Evolutionary conservation across 1,140 invertebrate genomes (phyloP).

Genomic region (Cydia fagiglandana): DNA sequence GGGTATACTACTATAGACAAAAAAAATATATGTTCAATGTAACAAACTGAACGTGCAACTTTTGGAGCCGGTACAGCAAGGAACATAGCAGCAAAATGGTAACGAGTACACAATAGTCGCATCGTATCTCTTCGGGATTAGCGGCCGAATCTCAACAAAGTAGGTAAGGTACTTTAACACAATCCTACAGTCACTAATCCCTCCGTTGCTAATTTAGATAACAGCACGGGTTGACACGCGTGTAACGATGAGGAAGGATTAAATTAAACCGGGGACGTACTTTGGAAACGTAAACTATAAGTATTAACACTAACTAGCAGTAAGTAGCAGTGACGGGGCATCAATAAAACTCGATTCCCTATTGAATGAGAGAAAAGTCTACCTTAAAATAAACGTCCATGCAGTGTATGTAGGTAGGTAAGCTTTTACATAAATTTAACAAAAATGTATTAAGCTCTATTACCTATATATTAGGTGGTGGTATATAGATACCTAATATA

Average conservation of each 20-base stretch:
- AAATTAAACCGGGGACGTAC: background rate
- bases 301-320: no score
- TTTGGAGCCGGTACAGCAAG: background rate
- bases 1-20: no score
- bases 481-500: no score
- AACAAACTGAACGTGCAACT: background rate
- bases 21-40: no score
- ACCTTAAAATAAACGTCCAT: no score
- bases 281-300: background rate
- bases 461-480: no score
- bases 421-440: no score
- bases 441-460: no score
- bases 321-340: no score
- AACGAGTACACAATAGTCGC: slow-evolving; percentile 33
- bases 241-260: background rate
- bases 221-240: background rate
- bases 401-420: no score
- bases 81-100: slow-evolving; percentile 43
- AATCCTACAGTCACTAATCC: slow-evolving; percentile 58
- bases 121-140: slow-evolving; percentile 31
- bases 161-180: slow-evolving; percentile 34
- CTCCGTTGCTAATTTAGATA: slow-evolving; percentile 66
- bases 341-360: no score
- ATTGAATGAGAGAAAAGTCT: no score
- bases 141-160: slow-evolving; percentile 22